Base-by-base conservation (phyloP, 2,888 invertebrate genomes). In the Drosophila ezoana region DNA sequence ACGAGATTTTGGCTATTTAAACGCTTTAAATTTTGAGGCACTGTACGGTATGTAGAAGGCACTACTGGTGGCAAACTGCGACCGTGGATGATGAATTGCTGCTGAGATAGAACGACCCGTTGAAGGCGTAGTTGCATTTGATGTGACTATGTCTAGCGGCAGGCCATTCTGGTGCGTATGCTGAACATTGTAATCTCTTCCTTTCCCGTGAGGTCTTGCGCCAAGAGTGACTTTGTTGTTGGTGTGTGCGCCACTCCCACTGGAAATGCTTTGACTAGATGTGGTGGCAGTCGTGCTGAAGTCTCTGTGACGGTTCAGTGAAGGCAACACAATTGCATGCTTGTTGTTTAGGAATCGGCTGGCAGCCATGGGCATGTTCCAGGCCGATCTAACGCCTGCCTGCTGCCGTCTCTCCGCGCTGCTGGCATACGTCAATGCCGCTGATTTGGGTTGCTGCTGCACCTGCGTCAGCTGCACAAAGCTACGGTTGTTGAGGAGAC, bases 61-160 rank as follows among this genome's bases (percentile, higher is more conserved):
- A 81, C 85, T 90, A 61, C 79, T 87, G 28, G 73, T 81, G 28
- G 64, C 72, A 28, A 81, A 76, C 48, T 88, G 79, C 8, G 84
- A 75, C 40, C 90, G 89, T 1, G 87, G 85, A 75, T 91, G 87
- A 57, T 90, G 88, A 13, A 89, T 78, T 10, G 92, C 91, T 18
- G 92, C 92, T 5, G 92, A 92, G 59, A 92, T 90, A 2, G 92
- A 92, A 1, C 91, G 90, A 18, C 89, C 90, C 20, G 87, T 87
- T 28, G 89, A 86, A 13, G 90, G 79, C 4, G 89, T 88, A 20
- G 86, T 87, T n/a, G 85, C 84, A 43, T 81, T 81, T 41, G 87
- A 77, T 11, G 70, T 45, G 6, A 57, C 28, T 18, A 63, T 66
- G 1, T 57, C 63, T 43, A 62, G 13, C 2, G 64, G 47, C 47